Percentiles rank a stretch among this genome's conserved stretches.
phyloP scores from a whole-genome alignment of 2,888 invertebrate species.

The Spisula solida region DNA sequence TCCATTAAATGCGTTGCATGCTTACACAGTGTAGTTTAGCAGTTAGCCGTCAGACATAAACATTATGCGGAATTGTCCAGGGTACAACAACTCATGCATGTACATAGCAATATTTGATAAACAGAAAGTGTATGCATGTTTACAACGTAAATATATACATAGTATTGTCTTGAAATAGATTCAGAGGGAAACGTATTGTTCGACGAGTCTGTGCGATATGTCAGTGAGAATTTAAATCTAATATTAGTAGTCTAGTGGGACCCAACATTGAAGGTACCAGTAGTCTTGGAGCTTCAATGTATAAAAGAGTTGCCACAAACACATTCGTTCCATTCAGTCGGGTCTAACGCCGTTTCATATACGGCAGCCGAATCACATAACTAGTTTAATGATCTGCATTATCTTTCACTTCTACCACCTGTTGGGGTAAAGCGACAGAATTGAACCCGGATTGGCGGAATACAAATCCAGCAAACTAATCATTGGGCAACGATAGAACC shows the following conservation, averaged over 20 bases:
- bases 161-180: not conserved
- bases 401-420: no score
- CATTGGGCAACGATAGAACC: no score
- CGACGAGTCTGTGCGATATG: not conserved
- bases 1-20: slow-evolving; percentile 5
- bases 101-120: slow-evolving; percentile 10
- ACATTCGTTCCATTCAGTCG: no score
- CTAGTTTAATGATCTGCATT: no score
- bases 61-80: slow-evolving; percentile 19
- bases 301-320: no score
- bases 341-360: no score
- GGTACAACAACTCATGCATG: not conserved
- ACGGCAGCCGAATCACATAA: no score
- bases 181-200: not conserved
- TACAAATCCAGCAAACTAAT: no score
- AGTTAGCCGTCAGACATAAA: not conserved
- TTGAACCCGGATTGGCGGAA: no score
- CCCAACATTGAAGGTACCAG: not conserved
- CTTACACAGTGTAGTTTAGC: not conserved
- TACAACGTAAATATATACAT: slow-evolving; percentile 2
- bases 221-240: not conserved
- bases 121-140: not conserved
- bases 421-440: not conserved
- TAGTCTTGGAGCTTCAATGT: no score
- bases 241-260: not conserved